Evolutionary conservation across 2,113 vertebrate species (phyloP).

Genomic region (Gracilinanus agilis): DNA sequence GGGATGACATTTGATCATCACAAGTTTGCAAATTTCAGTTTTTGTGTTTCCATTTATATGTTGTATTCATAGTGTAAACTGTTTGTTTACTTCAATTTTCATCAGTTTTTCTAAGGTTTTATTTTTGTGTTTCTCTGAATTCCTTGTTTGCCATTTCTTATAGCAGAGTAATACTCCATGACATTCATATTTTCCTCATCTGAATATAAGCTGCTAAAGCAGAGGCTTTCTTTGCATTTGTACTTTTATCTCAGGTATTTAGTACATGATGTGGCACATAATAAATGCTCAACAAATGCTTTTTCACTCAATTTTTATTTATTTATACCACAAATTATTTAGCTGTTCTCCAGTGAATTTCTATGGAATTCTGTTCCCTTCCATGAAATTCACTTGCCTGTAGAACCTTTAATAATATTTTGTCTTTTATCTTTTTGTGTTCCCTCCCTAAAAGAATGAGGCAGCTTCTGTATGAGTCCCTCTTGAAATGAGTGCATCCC

Average conservation of each 20-base stretch:
- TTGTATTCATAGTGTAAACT: not conserved
- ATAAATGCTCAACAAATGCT: not conserved
- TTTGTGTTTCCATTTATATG: not conserved
- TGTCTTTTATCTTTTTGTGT: conserved; percentile 29
- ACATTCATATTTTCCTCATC: not conserved
- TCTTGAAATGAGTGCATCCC: conserved; percentile 49
- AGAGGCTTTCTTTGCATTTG: not conserved
- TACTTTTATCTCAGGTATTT: not conserved
- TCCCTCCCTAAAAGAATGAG: conserved; percentile 34
- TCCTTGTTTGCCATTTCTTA: not conserved
- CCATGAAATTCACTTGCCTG: not conserved
- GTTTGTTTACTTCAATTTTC: not conserved
- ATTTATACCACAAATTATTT: not conserved
- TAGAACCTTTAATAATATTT: conserved; percentile 67
- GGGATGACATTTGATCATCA: not conserved
- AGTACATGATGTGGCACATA: not conserved
- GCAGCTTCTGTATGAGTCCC: conserved; percentile 6
- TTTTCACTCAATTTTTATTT: not conserved
- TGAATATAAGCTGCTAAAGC: not conserved
- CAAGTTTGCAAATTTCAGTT: not conserved
- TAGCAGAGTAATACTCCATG: not conserved
- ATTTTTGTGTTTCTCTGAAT: not conserved
- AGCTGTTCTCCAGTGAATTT: not conserved
- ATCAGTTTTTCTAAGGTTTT: not conserved
- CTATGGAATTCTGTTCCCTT: not conserved